A percentile compares a stretch with the other conserved stretches of the same genome.
These are phyloP conservation scores for Drosophila lacteicornis DNA, from an alignment of 1,140 invertebrate genomes.

Conservation along the genomic window DNA sequence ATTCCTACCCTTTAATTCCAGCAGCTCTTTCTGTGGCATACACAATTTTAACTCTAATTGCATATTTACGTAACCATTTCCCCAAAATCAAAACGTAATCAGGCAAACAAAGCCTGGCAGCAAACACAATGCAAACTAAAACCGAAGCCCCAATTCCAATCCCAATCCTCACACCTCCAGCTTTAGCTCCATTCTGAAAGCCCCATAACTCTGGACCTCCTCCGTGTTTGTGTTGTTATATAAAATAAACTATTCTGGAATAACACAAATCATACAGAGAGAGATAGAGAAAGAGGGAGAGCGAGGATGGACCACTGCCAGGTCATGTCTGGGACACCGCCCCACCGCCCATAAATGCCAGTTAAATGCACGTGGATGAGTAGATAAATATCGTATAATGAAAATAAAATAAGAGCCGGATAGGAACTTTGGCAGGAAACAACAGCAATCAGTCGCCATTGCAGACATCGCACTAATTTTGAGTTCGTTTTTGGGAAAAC, in stretches of 20 bases:
- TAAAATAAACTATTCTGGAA: constrained; percentile 70
- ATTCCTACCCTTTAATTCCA: background rate
- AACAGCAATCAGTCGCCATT: constrained; percentile 71
- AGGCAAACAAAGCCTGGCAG: constrained; percentile 12
- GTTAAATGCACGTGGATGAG: constrained; percentile 81
- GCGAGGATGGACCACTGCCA: constrained; percentile 47
- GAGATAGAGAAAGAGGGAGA: background rate
- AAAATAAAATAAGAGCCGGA: constrained; percentile 76
- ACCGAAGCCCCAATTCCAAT: constrained; percentile 18
- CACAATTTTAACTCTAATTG: constrained; percentile 53
- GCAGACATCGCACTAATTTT: constrained; percentile 78
- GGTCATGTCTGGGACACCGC: constrained; percentile 17
- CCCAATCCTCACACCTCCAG: constrained; percentile 6
- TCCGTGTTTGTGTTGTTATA: constrained; percentile 63
- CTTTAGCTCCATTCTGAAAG: background rate
- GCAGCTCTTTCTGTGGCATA: background rate
- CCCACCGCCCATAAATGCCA: constrained; percentile 55
- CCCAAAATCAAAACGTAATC: constrained; percentile 59
- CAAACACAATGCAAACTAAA: constrained; percentile 18
- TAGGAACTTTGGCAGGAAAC: constrained; percentile 37
- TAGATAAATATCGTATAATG: constrained; percentile 84
- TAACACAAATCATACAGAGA: constrained; percentile 64
- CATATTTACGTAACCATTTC: constrained; percentile 66
- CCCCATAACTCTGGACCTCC: background rate
- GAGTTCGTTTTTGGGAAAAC: constrained; percentile 70